Evolutionary conservation across 1,140 invertebrate species (phyloP), one percentile per base, ranked within the genome.

Genomic region (Asobara japonica): DNA sequence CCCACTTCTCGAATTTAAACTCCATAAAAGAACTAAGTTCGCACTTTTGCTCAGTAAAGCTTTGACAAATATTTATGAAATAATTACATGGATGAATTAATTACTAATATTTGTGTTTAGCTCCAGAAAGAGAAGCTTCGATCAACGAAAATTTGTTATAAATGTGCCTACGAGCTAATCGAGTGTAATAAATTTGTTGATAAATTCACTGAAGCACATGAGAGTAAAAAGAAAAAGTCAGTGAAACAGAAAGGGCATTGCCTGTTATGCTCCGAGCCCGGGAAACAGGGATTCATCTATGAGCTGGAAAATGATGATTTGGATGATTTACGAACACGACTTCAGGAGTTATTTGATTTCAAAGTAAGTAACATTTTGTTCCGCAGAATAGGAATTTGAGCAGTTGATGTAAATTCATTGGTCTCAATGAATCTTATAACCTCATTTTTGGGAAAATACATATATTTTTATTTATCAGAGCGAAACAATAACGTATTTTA

Each of bases 111-210:
- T 73, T 67, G 22, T 65, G 71, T 75, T 60, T 45, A 86, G 76
- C 66, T 79, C 61, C 8, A 31, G 80, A 20, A 66, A 69, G 71
- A n/a, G 0, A 73, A 84, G 25, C 48, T 73, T 20, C 33, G 77
- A 7, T 80, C 74, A 18, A 80, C 56, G 48, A 83, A 84, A 30
- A 77, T 88, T 41, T 88, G 86, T 73, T 81, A 87, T 60, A 87
- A 86, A 69, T 88, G 86, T 74, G 84, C 79, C 11, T 86, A 80
- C n/a, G 86, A 88, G 62, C 76, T 87, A 18, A 80, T 83, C 7
- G 81, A 86, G 62, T 88, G 86, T 20, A 77, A 73, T 5, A 71
- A 75, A n/a, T 87, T 88, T 79, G 56, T 88, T n/a, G 66, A 81
- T 16, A 87, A 83, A 22, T 81, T 79, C 27, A 83, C 77, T 65